These are phyloP conservation scores for Dolomedes plantarius DNA, from an alignment of 2,888 invertebrate species.

Conservation along the genomic window DNA sequence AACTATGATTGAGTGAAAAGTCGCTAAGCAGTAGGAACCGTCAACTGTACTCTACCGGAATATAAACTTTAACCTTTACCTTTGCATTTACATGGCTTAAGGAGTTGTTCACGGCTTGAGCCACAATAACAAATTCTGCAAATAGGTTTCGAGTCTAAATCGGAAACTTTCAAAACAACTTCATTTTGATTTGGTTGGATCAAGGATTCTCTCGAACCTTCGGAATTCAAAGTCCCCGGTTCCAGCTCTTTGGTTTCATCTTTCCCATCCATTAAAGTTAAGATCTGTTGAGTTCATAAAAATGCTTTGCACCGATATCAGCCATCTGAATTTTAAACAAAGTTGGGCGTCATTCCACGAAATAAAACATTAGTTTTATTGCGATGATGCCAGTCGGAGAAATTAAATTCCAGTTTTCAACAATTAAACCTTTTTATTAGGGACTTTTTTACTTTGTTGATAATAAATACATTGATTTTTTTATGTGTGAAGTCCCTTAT, in stretches of 20 bases:
- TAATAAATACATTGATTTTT: no score
- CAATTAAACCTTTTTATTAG: no score
- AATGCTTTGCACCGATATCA: no score
- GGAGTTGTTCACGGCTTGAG: slow-evolving; percentile 37
- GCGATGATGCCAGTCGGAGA: not conserved
- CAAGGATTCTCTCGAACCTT: not conserved
- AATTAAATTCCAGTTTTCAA: not conserved
- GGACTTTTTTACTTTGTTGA: no score
- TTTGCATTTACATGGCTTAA: slow-evolving; percentile 59
- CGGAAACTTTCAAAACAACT: slow-evolving; percentile 21
- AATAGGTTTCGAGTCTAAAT: slow-evolving; percentile 17
- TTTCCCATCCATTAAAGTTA: not conserved
- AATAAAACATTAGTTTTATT: not conserved
- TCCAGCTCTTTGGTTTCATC: not conserved
- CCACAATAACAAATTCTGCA: slow-evolving; percentile 61
- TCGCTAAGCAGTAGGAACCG: no score
- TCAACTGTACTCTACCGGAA: no score
- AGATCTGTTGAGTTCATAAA: no score
- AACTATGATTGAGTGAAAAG: no score
- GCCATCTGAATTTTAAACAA: not conserved
- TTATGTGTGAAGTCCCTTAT: no score
- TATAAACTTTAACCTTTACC: no score
- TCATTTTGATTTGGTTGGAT: not conserved
- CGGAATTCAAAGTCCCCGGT: not conserved
- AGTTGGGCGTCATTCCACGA: not conserved